phyloP scores from a whole-genome alignment of 2,113 vertebrate species.

The Silurus glanis region DNA sequence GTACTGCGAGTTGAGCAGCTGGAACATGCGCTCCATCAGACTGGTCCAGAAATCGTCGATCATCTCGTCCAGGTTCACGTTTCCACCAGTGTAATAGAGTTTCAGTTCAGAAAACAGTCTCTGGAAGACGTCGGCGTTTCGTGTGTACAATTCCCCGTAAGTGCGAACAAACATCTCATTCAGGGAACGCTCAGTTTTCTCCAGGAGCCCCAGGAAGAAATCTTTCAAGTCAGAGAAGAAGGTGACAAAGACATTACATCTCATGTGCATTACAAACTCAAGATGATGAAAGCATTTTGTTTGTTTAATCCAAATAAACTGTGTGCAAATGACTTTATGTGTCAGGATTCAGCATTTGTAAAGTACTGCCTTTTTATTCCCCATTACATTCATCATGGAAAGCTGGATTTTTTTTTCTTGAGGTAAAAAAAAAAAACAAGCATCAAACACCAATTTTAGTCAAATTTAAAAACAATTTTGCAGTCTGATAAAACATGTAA shows the following conservation, averaged over 20 bases:
- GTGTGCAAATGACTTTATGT: too few species aligned
- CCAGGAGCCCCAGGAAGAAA: slow-evolving; percentile 83
- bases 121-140: slow-evolving; percentile 86
- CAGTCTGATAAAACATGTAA: not conserved
- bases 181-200: slow-evolving; percentile 81
- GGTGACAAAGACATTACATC: not conserved
- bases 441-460: too few species aligned
- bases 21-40: slow-evolving; percentile 85
- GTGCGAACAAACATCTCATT: slow-evolving; percentile 86
- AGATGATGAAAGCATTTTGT: too few species aligned
- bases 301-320: too few species aligned
- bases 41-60: slow-evolving; percentile 86
- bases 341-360: too few species aligned
- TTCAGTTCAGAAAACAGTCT: slow-evolving; percentile 83
- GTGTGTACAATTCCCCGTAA: slow-evolving; percentile 83
- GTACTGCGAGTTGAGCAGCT: slow-evolving; percentile 85
- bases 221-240: slow-evolving; percentile 61
- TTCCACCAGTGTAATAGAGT: slow-evolving; percentile 81
- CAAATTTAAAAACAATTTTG: too few species aligned
- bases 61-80: slow-evolving; percentile 85
- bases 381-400: too few species aligned
- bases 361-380: too few species aligned
- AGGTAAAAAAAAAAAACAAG: too few species aligned
- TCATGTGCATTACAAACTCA: not conserved
- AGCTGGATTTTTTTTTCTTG: too few species aligned